phyloP scores from a whole-genome alignment of 2,797 vertebrate genomes.

The Pseudochirops corinnae region DNA sequence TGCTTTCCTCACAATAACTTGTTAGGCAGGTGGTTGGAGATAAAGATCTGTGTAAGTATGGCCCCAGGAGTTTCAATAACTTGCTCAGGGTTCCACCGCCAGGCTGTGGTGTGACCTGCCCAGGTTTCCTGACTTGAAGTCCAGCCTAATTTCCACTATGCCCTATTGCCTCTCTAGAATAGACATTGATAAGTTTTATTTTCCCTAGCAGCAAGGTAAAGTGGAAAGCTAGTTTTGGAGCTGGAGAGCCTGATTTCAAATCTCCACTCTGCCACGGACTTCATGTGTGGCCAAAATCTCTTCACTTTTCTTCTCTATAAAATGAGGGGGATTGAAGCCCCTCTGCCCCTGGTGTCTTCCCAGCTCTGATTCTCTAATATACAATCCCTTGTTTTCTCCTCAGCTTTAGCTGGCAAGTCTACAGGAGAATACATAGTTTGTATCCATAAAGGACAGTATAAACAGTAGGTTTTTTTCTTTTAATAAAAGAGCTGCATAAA shows the following conservation, averaged over 20 bases:
- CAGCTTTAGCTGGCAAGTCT: neutral
- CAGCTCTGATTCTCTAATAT: neutral
- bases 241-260: neutral
- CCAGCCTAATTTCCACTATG: neutral
- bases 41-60: neutral
- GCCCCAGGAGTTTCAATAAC: neutral
- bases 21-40: neutral
- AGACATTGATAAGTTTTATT: neutral
- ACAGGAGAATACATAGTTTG: neutral
- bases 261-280: neutral
- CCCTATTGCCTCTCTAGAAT: neutral
- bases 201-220: neutral
- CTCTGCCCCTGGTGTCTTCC: neutral
- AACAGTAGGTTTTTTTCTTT: neutral
- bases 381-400: neutral
- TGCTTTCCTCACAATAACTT: neutral
- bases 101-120: neutral
- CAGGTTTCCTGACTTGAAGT: neutral
- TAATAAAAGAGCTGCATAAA: slow-evolving; percentile 9
- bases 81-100: neutral
- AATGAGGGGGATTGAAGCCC: neutral
- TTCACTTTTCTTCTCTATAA: neutral
- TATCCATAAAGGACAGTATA: slow-evolving; percentile 4
- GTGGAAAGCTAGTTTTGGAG: neutral
- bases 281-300: neutral